Percentiles rank a stretch among this genome's conserved stretches.
Conservation (phyloP, 1,140 invertebrate genomes). For the Brachionus rubens region DNA sequence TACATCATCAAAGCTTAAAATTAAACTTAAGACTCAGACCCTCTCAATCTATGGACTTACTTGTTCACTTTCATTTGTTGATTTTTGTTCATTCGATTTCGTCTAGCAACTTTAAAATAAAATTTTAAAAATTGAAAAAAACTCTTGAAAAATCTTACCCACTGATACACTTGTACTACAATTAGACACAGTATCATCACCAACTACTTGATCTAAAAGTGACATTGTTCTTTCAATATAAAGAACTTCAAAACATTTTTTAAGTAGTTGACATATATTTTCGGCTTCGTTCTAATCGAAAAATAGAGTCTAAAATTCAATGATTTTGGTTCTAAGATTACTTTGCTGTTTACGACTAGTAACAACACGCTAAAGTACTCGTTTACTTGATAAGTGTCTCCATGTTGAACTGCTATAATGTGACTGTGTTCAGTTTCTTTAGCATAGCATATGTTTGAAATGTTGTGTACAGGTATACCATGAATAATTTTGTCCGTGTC, state of each 20-base stretch:
- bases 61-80: background rate
- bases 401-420: slow-evolving; percentile 9
- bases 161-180: slow-evolving; percentile 39
- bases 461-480: slow-evolving; percentile 16
- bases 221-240: slow-evolving; percentile 40
- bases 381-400: slow-evolving; percentile 3
- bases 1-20: slow-evolving; percentile 28
- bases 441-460: slow-evolving; percentile 35
- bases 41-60: background rate
- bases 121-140: background rate
- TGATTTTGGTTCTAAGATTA: background rate
- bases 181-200: slow-evolving; percentile 24
- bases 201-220: slow-evolving; percentile 16
- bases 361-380: background rate
- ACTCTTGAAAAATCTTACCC: background rate
- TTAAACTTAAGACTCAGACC: background rate
- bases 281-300: background rate
- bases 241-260: slow-evolving; percentile 28
- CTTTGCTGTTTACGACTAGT: slow-evolving; percentile 6
- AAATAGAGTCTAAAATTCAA: too few relatives aligned
- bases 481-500: slow-evolving; percentile 13
- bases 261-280: slow-evolving; percentile 23
- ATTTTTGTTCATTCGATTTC: slow-evolving; percentile 17
- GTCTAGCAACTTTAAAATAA: background rate
- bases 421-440: slow-evolving; percentile 23